Base-by-base conservation (phyloP, 2,113 vertebrate genomes). In the Campylorhamphus procurvoides region DNA sequence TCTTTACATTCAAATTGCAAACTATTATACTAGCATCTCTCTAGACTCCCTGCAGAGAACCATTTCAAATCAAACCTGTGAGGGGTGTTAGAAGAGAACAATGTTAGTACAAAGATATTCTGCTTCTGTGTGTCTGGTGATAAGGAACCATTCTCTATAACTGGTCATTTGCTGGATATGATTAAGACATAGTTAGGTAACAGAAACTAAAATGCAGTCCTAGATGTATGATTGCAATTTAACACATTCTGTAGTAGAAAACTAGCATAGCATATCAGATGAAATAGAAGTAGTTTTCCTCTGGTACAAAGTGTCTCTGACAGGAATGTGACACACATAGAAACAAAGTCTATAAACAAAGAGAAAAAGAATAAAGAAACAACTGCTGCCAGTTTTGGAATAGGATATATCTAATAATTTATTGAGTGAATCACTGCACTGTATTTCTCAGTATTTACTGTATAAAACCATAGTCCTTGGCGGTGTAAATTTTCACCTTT, bases 81-180 rank as follows among this genome's bases (percentile, higher is more conserved):
- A 89, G 44, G 33, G 18, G 2, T 84, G 56, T 77, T 84, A 80
- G 63, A 84, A 84, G n/a, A 75, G 59, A 96, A 89, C 82, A 94
- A 84, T 46, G 9, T 52, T 63, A 46, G 10, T 68, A 93, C n/a
- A 59, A 93, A 87, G 50, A 68, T 44, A 76, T 29, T 89, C 67
- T 78, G n/a, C 80, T 80, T 69, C 83, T 91, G 88, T 93, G 37
- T 82, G 42, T 69, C 63, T 94, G 46, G 14, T 82, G 94, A 96
- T 96, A 97, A 95, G 89, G 77, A 92, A 20, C 23, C 55, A 40
- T 73, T 50, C 14, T 53, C 10, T 46, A 49, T 24, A 85, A 39
- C 0, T 66, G 39, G 39, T 42, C 35, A 28, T 91, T 89, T 91
- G 2, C 40, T 86, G 58, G 9, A 24, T 76, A 56, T 91, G 92